Base-by-base conservation (phyloP, 2,113 vertebrate genomes). In the Apus apus region DNA sequence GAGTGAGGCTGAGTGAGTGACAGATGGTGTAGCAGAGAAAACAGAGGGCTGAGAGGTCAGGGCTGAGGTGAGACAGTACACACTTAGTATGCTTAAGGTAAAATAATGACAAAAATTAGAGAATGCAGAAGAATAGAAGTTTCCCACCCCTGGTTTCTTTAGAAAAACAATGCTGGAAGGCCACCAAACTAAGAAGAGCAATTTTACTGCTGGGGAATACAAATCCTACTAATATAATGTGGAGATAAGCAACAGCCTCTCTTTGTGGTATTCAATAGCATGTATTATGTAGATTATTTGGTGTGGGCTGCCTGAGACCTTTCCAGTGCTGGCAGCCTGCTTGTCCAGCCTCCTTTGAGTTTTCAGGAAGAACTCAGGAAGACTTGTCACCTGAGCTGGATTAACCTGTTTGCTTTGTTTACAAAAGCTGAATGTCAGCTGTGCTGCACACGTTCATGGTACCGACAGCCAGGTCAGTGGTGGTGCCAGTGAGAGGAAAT, bases 11-110 rank as follows among this genome's bases (percentile, higher is more conserved):
- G 83, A 86, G 53, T 56, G 92, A 75, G 83, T 84, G 94, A 64
- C 94, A 94, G 92, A 95, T 95, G 95, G 96, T 56, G 46, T 17
- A 81, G 89, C 61, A 72, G 45, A 78, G 70, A 94, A 89, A 92
- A 87, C 65, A 79, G 77, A 91, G 94, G 80, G 87, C 89, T 78
- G 57, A 72, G 89, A 82, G 95, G 91, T 89, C 87, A 65, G 77
- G 73, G 45, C 79, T 65, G 66, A 88, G 56, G 82, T 90, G 92
- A 84, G 38, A 40, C 45, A 54, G 48, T 4, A 46, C 38, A 54
- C 9, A 3, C 62, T 87, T 83, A 11, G 29, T 18, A 22, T 8
- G 19, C 38, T 79, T 60, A 29, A 46, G 66, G 51, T 18, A 2
- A 75, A 88, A 74, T 54, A 73, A 23, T 13, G 25, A n/a, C 80